Evolutionary conservation across 2,888 invertebrate genomes (phyloP).

Genomic region (Sceliomorpha sp.): DNA sequence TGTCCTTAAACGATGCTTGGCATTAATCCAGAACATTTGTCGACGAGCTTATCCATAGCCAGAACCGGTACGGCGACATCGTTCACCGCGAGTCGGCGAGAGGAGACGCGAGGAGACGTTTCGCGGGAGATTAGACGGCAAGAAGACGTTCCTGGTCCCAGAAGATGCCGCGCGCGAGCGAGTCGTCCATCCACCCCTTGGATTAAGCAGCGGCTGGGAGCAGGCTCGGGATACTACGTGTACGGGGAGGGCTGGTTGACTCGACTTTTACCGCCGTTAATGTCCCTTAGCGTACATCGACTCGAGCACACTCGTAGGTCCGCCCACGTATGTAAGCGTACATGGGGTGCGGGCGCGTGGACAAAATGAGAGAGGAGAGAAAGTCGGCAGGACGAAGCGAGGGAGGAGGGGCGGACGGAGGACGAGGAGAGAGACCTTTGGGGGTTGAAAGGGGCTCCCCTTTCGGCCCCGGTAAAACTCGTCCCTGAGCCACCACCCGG

Average conservation of each 20-base stretch:
- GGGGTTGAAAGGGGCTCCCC: slow-evolving; percentile 35
- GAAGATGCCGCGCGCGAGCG: slow-evolving; percentile 43
- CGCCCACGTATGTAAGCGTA: slow-evolving; percentile 42
- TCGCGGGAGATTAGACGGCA: slow-evolving; percentile 43
- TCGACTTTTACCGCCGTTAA: slow-evolving; percentile 55
- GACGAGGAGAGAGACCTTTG: slow-evolving; percentile 15
- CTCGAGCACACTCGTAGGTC: slow-evolving; percentile 44
- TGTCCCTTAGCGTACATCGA: slow-evolving; percentile 49
- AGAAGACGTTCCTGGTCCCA: slow-evolving; percentile 35
- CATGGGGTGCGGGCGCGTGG: slow-evolving; percentile 24
- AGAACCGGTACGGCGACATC: slow-evolving; percentile 5
- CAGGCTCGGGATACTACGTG: slow-evolving; percentile 20
- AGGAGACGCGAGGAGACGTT: slow-evolving; percentile 42
- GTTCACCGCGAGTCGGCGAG: slow-evolving; percentile 18
- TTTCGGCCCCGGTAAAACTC: slow-evolving; percentile 32
- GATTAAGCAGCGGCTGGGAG: slow-evolving; percentile 39
- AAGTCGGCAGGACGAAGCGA: slow-evolving; percentile 5
- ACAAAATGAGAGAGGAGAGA: slow-evolving; percentile 15
- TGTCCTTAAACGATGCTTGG: slow-evolving; percentile 31
- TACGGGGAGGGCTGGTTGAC: slow-evolving; percentile 20
- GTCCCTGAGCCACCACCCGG: slow-evolving; percentile 59
- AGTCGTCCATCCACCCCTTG: slow-evolving; percentile 49
- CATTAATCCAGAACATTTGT: slow-evolving; percentile 47
- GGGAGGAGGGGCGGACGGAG: slow-evolving; percentile 24
- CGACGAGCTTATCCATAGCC: slow-evolving; percentile 32